Conservation (phyloP, 2,797 vertebrate species). For the Anas capensis region DNA sequence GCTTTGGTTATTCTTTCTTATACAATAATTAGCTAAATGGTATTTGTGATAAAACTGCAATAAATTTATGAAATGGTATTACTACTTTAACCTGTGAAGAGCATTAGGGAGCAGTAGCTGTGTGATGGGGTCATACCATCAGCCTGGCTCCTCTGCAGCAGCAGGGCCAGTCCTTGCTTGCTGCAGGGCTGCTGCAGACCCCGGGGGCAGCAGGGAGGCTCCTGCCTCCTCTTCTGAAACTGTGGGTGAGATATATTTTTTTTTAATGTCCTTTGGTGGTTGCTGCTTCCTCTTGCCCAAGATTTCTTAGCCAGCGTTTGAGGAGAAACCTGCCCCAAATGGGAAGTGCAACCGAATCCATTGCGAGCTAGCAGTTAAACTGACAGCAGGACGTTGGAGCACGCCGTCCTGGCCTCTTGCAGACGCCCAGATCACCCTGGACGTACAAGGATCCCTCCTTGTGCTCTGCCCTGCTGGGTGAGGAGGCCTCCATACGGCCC, state of each 20-base stretch:
- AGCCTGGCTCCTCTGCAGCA: not conserved
- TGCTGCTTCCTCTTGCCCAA: slow-evolving; percentile 72
- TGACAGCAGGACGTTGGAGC: slow-evolving; percentile 70
- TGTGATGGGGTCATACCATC: not conserved
- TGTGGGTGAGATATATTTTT: not conserved
- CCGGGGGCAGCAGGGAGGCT: not conserved
- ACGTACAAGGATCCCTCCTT: slow-evolving; percentile 62
- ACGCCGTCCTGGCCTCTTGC: slow-evolving; percentile 26
- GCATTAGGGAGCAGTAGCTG: not conserved
- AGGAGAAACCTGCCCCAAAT: slow-evolving; percentile 58
- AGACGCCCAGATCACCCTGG: slow-evolving; percentile 54
- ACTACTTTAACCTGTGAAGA: not conserved
- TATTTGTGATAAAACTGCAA: not conserved
- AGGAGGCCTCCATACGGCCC: not conserved
- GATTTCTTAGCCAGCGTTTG: slow-evolving; percentile 31
- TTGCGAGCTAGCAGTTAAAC: slow-evolving; percentile 73
- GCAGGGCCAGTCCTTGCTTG: not conserved
- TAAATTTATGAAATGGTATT: not conserved
- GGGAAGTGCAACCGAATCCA: slow-evolving; percentile 72
- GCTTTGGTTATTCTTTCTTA: not conserved
- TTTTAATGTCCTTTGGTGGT: slow-evolving; percentile 21
- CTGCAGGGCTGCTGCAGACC: not conserved
- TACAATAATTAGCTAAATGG: not conserved
- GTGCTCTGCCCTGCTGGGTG: slow-evolving; percentile 3
- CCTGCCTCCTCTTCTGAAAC: not conserved